Conservation (phyloP, 2,888 invertebrate species). For the Agrypnus murinus region DNA sequence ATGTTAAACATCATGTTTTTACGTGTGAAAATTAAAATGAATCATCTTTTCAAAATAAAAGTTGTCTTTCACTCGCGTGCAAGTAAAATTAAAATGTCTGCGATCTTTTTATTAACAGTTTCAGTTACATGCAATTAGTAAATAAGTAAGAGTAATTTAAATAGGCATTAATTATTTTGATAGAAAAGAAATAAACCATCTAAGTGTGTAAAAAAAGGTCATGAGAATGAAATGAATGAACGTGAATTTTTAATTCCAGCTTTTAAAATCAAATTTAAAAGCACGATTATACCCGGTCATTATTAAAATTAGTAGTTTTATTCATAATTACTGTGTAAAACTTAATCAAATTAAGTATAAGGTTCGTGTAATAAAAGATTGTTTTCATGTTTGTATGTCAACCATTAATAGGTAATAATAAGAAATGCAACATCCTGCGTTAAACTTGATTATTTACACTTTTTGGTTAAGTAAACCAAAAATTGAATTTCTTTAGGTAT, state of each 20-base stretch:
- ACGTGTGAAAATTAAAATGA: too few relatives aligned
- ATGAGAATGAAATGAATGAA: slow-evolving; percentile 7
- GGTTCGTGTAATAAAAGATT: background rate
- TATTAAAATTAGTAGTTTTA: slow-evolving; percentile 2
- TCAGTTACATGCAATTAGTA: too few relatives aligned
- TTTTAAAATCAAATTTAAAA: background rate
- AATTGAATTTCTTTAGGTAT: slow-evolving; percentile 16
- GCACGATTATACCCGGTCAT: background rate
- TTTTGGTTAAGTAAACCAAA: slow-evolving; percentile 23
- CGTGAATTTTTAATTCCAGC: background rate
- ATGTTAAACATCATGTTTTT: too few relatives aligned
- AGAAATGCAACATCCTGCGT: slow-evolving; percentile 9
- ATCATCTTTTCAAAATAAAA: too few relatives aligned
- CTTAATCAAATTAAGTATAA: background rate
- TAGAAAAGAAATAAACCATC: background rate
- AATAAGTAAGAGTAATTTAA: too few relatives aligned
- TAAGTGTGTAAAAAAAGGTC: slow-evolving; percentile 7
- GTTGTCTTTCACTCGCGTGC: too few relatives aligned
- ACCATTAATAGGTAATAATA: background rate
- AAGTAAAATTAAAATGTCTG: too few relatives aligned
- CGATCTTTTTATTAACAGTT: too few relatives aligned
- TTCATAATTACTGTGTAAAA: background rate
- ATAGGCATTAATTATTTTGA: too few relatives aligned
- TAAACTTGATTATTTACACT: slow-evolving; percentile 16
- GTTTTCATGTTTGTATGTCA: slow-evolving; percentile 18